Conservation (phyloP, 2,888 invertebrate species). For the Reticulitermes lucifugus region DNA sequence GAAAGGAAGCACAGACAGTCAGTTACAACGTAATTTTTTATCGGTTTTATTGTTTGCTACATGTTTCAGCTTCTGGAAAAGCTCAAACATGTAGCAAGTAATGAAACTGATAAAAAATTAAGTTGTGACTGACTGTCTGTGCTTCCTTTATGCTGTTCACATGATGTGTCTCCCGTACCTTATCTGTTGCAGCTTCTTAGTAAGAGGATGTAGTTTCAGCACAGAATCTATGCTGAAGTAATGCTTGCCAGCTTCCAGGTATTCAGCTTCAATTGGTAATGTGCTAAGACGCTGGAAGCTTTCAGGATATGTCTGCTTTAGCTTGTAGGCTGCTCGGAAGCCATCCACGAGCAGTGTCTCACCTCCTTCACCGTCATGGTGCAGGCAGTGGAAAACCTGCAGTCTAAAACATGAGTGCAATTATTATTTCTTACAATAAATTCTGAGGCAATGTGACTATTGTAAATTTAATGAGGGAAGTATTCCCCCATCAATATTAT, state of each 20-base stretch:
- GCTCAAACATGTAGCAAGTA: too few relatives aligned
- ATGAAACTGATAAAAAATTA: too few relatives aligned
- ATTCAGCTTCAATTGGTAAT: conserved; percentile 73
- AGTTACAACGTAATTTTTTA: too few relatives aligned
- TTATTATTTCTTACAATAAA: background rate
- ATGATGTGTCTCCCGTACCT: conserved; percentile 62
- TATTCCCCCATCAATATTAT: too few relatives aligned
- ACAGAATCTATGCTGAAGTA: conserved; percentile 70
- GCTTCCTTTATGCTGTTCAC: too few relatives aligned
- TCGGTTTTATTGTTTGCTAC: too few relatives aligned
- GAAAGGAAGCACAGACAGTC: too few relatives aligned
- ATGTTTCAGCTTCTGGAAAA: too few relatives aligned
- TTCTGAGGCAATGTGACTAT: background rate
- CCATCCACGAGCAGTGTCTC: conserved; percentile 82
- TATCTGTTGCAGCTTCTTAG: conserved; percentile 71
- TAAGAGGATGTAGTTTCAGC: conserved; percentile 68
- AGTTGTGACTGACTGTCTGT: too few relatives aligned
- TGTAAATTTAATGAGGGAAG: background rate
- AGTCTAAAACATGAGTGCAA: conserved; percentile 58
- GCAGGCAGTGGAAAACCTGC: conserved; percentile 72
- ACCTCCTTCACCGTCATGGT: conserved; percentile 74
- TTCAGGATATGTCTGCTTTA: conserved; percentile 67
- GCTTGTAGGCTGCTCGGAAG: conserved; percentile 71
- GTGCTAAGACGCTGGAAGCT: conserved; percentile 71
- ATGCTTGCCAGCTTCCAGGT: conserved; percentile 72